phyloP scores from a whole-genome alignment of 1,140 invertebrate genomes.

The Drosophila virilis region DNA sequence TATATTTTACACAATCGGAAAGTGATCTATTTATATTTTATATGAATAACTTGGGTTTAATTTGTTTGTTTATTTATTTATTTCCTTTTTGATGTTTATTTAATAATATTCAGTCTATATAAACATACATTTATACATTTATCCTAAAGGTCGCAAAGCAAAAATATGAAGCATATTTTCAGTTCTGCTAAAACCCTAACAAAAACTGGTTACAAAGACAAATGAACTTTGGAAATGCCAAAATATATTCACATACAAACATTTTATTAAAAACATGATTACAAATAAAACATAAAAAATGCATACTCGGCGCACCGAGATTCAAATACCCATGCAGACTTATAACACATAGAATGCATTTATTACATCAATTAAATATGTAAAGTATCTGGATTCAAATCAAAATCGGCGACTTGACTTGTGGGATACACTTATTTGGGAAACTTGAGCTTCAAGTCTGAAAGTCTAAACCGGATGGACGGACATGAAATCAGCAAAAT shows the following conservation, averaged over 20 bases:
- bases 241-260: conserved; percentile 24
- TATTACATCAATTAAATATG: not conserved
- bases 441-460: not conserved
- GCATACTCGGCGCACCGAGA: conserved; percentile 15
- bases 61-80: conserved; percentile 27
- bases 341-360: not conserved
- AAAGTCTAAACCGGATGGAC: not conserved
- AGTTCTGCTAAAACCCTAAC: conserved; percentile 63
- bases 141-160: conserved; percentile 62
- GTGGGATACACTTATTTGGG: too few species aligned
- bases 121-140: conserved; percentile 81
- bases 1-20: conserved; percentile 51
- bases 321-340: conserved; percentile 14
- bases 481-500: not conserved
- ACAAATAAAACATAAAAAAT: conserved; percentile 10
- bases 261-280: conserved; percentile 16
- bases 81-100: conserved; percentile 51
- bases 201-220: conserved; percentile 54
- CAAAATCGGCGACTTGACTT: not conserved
- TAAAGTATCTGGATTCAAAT: not conserved
- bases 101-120: conserved; percentile 83
- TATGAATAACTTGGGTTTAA: conserved; percentile 34
- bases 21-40: conserved; percentile 26
- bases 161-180: conserved; percentile 56
- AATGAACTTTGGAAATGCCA: conserved; percentile 34